Conservation (phyloP, 2,797 vertebrate genomes). For the Paramormyrops hopkinsi region DNA sequence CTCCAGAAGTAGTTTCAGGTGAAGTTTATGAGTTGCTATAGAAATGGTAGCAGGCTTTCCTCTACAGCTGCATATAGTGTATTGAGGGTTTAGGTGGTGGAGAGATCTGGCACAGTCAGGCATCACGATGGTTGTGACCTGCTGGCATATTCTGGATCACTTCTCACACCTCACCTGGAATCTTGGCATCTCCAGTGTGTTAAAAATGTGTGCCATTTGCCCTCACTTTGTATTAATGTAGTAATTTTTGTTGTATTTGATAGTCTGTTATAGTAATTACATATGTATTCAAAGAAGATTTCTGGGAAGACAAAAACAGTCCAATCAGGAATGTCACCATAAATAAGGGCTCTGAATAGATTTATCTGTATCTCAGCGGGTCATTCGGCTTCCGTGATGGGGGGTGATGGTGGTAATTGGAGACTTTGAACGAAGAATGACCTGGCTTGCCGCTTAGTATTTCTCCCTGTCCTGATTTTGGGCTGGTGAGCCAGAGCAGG, state of each 20-base stretch:
- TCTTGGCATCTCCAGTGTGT: neutral
- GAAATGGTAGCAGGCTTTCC: neutral
- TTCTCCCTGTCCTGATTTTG: neutral
- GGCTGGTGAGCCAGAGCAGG: neutral
- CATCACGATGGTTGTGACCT: neutral
- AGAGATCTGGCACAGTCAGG: neutral
- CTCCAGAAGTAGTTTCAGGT: neutral
- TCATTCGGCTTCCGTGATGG: neutral
- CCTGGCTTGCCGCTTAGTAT: neutral
- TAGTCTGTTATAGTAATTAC: neutral
- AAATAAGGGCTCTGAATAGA: neutral
- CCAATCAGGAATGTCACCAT: neutral
- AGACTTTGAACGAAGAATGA: neutral
- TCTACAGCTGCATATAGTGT: neutral
- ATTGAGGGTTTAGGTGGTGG: neutral
- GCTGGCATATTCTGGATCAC: neutral
- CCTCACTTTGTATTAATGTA: neutral
- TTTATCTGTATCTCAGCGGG: neutral
- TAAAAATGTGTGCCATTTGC: neutral
- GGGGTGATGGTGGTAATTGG: neutral
- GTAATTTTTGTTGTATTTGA: neutral
- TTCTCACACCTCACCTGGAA: neutral
- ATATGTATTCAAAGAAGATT: neutral
- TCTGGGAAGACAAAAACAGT: neutral
- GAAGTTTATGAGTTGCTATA: neutral